A percentile compares a stretch with the other conserved stretches of the same genome.
Conservation (phyloP, 2,888 invertebrate species). For the Scaeva pyrastri region DNA sequence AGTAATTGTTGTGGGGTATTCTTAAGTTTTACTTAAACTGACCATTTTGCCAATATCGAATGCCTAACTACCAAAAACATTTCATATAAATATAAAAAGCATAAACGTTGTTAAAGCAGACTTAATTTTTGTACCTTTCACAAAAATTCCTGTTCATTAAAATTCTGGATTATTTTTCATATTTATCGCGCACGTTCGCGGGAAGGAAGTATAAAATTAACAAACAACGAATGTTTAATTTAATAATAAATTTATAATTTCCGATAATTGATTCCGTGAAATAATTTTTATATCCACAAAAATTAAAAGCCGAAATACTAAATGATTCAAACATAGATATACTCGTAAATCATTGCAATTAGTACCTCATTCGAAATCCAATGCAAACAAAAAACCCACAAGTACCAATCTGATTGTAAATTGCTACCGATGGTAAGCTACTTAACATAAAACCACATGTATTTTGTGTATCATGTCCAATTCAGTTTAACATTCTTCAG, state of each 20-base stretch:
- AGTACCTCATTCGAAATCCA: background rate
- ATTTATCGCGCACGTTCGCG: too few relatives aligned
- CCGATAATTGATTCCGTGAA: background rate
- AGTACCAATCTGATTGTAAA: conserved; percentile 1
- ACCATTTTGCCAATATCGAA: too few relatives aligned
- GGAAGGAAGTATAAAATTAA: background rate
- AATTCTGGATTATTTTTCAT: too few relatives aligned
- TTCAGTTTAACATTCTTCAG: conserved; percentile 12
- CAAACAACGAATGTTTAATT: background rate
- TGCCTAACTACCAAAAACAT: too few relatives aligned
- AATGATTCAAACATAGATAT: background rate
- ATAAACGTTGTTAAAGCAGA: too few relatives aligned
- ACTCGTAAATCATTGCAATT: conserved; percentile 7
- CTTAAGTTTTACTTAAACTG: too few relatives aligned
- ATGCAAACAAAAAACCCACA: background rate
- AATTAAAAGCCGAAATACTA: background rate
- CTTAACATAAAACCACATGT: background rate
- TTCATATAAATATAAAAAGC: too few relatives aligned
- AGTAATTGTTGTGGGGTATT: too few relatives aligned
- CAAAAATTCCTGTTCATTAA: too few relatives aligned
- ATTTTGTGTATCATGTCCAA: background rate
- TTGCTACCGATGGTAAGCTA: background rate
- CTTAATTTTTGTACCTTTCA: too few relatives aligned
- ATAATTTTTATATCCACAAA: background rate
- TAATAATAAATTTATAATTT: background rate